Base-by-base conservation (phyloP, 2,888 invertebrate species). In the Heteropelma amictum region DNA sequence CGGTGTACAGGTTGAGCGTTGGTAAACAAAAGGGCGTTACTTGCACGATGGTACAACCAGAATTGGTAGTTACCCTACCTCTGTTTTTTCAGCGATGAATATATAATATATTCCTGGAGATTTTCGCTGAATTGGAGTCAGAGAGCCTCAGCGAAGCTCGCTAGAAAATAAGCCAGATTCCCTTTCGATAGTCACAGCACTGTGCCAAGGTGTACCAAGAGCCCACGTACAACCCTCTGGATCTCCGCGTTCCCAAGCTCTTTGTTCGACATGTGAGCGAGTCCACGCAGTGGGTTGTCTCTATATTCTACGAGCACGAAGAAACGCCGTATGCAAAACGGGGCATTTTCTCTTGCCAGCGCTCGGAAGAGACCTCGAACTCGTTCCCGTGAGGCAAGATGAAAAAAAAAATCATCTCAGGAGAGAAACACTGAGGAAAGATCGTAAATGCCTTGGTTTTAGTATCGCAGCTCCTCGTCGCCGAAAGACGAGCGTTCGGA, bases 381-480 rank as follows among this genome's bases (percentile, higher is more conserved):
- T 64, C 63, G 73, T 63, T 76, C 60, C 38, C 68, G 33, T 51
- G 49, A 51, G 60, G 68, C 60, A 35, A 70, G 63, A 71, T 72
- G 56, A 17, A 63, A 19, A 53, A n/a, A 51, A 23, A 35, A 28
- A 58, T 6, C 28, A 12, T 5, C 30, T n/a, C 5, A 63, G 68
- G n/a, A 51, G 28, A 51, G 49, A 26, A 14, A 14, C 38, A 64
- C 47, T 65, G 54, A 65, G 61, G 47, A 67, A 54, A 71, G 80
- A 77, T 83, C 81, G 81, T 84, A 84, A 84, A 84, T 72, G 81
- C n/a, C 72, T 82, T 64, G 77, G 77, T 81, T 84, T 84, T 82
- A 84, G 77, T 83, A 71, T 80, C 70, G 61, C 51, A 61, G 74
- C 76, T 72, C n/a, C 61, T 77, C 72, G 69, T 54, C 54, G 69